Percentiles rank a stretch among this genome's conserved stretches.
Evolutionary conservation across 2,797 vertebrate genomes (phyloP).

Genomic region (Acanthiza pusilla): DNA sequence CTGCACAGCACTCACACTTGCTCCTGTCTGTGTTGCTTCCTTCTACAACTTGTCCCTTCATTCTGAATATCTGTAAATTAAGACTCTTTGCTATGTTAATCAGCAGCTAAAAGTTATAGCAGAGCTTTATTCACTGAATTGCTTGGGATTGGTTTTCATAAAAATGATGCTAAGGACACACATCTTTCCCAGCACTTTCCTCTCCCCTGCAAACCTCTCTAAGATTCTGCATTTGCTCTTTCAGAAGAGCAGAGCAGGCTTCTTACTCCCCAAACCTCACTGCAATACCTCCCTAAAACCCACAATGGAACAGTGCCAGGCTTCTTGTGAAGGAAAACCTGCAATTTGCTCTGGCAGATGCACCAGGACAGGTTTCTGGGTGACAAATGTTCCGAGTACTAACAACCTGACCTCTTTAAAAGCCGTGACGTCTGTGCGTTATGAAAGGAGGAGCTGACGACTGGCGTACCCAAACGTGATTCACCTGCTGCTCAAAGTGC

Average conservation of each 20-base stretch:
- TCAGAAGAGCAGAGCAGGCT: background rate
- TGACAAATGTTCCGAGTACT: background rate
- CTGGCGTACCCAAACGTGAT: background rate
- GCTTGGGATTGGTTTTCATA: background rate
- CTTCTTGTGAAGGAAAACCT: background rate
- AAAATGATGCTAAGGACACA: background rate
- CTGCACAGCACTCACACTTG: background rate
- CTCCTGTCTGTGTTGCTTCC: background rate
- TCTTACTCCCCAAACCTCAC: background rate
- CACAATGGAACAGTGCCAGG: background rate
- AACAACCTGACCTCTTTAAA: background rate
- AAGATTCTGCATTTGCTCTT: background rate
- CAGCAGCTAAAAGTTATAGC: background rate
- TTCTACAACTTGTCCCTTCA: background rate
- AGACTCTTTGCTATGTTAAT: background rate
- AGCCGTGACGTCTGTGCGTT: background rate
- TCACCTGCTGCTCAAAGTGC: slow-evolving; percentile 25
- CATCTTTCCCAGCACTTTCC: background rate
- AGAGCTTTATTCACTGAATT: background rate
- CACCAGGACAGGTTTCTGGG: slow-evolving; percentile 1
- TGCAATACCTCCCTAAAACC: background rate
- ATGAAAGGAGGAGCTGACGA: background rate
- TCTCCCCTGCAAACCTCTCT: background rate
- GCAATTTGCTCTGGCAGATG: background rate
- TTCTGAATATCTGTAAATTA: background rate